phyloP scores from a whole-genome alignment of 2,113 vertebrate genomes.

The Ceuthmochares aereus region DNA sequence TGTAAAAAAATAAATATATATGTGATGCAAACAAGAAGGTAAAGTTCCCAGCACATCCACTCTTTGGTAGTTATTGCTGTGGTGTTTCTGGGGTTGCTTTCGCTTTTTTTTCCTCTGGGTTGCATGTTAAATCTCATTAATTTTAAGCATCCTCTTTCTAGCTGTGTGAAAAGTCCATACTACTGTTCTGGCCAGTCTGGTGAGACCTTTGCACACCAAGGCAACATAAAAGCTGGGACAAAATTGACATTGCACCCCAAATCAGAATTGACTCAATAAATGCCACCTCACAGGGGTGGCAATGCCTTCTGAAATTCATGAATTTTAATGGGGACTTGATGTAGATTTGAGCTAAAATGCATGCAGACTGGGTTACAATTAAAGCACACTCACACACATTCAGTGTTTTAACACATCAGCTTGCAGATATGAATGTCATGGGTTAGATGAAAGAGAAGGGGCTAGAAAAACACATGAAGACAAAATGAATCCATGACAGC shows the following conservation, averaged over 20 bases:
- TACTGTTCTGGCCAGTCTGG: neutral
- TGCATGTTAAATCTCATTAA: neutral
- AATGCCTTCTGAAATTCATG: neutral
- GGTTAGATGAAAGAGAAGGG: constrained; percentile 9
- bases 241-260: fast-evolving
- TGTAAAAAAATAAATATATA: neutral
- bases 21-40: neutral
- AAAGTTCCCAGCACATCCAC: neutral
- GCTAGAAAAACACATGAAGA: constrained; percentile 14
- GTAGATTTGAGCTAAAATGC: neutral
- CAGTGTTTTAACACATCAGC: neutral
- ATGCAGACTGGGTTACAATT: neutral
- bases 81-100: neutral
- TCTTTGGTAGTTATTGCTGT: neutral
- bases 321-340: neutral
- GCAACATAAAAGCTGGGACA: neutral
- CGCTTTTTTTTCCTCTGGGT: neutral
- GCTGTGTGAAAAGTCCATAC: neutral
- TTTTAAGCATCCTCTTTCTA: neutral
- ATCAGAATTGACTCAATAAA: neutral
- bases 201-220: fast-evolving
- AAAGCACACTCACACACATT: neutral
- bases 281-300: neutral
- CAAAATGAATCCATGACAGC: constrained; percentile 20
- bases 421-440: neutral